Base-by-base conservation (phyloP, 2,113 vertebrate species). In the Megaceryle maxima region DNA sequence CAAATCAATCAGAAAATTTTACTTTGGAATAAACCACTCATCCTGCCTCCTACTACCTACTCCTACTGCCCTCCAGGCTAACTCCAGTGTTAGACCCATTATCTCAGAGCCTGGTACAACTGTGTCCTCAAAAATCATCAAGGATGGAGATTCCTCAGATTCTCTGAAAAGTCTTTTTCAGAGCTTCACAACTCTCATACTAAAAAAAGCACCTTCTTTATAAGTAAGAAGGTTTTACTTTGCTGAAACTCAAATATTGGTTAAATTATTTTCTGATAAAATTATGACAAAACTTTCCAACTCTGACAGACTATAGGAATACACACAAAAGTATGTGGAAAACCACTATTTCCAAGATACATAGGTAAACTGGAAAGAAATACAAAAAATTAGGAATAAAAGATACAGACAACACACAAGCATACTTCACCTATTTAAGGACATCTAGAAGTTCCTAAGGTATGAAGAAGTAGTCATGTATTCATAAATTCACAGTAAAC, bases 181-280 rank as follows among this genome's bases (percentile, higher is more conserved):
- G 26, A 73, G 10, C 4, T 50, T 87, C 33, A 31, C 29, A 91
- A 66, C 9, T 72, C 24, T 59, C 33, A 41, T 4, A 75, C 18
- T 37, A 46, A 78, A 70, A 70, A 50, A 67, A 33, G 4, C 12
- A 2, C 33, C 11, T 79, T 88, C n/a, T 11, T 59, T 59, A 63
- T 13, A 4, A 79, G 28, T 43, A 79, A 68, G 25, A 4, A 67
- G 3, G 10, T 41, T 90, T 74, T 85, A 13, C 43, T 87, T 56
- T 76, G 31, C n/a, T 83, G 43, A 15, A 78, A 64, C 11, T 64
- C 43, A 6, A 3, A 24, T 62, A 86, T 85, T 37, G 13, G 16
- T 63, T 62, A 79, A 87, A 80, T 24, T 76, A 78, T 41, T 57
- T 94, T 56, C 59, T 72, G 51, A 62, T 24, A 57, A 82, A 95